Conservation (phyloP, 2,113 vertebrate genomes). For the Sigmodon hispidus region DNA sequence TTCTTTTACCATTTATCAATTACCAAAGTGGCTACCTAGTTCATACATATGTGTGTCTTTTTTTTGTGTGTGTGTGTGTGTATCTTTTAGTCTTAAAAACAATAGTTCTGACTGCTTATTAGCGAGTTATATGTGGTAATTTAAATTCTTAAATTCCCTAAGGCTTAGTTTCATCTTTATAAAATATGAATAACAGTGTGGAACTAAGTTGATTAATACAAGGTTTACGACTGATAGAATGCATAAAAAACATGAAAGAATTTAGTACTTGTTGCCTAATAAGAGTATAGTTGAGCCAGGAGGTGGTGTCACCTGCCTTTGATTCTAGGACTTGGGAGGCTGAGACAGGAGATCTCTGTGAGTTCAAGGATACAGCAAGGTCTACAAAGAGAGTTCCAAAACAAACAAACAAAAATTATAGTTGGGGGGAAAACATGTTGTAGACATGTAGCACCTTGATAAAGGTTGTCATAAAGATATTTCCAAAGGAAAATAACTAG, state of each 20-base stretch:
- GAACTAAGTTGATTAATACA: slow-evolving; percentile 43
- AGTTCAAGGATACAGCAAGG: neutral
- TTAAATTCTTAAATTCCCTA: slow-evolving; percentile 10
- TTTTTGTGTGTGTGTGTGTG: no score
- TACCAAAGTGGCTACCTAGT: slow-evolving; percentile 25
- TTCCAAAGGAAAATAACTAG: slow-evolving; percentile 15
- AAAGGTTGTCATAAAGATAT: neutral
- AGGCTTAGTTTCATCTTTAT: slow-evolving; percentile 43
- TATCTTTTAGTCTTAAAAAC: slow-evolving; percentile 1
- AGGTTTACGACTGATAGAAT: slow-evolving; percentile 15
- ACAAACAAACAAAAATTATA: neutral
- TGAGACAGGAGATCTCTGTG: neutral
- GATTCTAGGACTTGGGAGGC: neutral
- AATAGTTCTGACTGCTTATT: neutral
- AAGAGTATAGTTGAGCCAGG: neutral
- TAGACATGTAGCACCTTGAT: neutral
- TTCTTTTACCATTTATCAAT: slow-evolving; percentile 33
- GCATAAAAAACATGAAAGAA: neutral
- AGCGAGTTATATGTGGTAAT: neutral
- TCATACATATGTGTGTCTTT: slow-evolving; percentile 12
- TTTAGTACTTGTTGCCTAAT: slow-evolving; percentile 14
- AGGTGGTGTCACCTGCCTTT: neutral
- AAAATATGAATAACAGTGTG: slow-evolving; percentile 35
- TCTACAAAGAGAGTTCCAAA: neutral
- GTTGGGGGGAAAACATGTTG: neutral